Base-by-base conservation (phyloP, 2,113 vertebrate species). In the Nothoprocta perdicaria region DNA sequence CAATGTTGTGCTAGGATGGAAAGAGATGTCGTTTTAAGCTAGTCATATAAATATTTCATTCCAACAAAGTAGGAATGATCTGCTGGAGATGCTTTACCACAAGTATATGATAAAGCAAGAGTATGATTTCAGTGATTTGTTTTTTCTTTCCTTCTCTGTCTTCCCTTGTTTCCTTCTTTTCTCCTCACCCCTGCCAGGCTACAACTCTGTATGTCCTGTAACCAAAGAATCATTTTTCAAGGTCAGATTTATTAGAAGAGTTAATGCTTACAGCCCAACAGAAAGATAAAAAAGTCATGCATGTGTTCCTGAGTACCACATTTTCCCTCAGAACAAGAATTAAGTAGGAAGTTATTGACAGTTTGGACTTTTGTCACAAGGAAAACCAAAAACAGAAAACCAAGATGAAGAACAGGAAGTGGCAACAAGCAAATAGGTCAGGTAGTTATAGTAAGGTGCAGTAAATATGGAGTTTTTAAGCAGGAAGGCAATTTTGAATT, bases 171-270 rank as follows among this genome's bases (percentile, higher is more conserved):
- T 9, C 4, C 41, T 80, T 85, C 53, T 83, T 73, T 38, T 2
- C 7, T 1, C 4, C 21, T 4, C 33, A 50, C 4, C 4, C 1
- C 2, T 75, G 27, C 4, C 21, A 46, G 0, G 22, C 48, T 23
- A 48, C 21, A 48, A 48, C 21, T 21, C 6, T 24, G 82, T 46
- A 33, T 61, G 13, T 8, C 15, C 14, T 22, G 33, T 10, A 62
- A 66, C 3, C 4, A 75, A 71, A 38, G 6, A 41, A 61, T 26
- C 0, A 26, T 69, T 92, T 88, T 82, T 84, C 18, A 73, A 52
- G 15, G 61, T 77, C 24, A 55, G 18, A 0, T 80, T 57, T 86
- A 77, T 77, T 31, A 66, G 17, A 80, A 65, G 14, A 80, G 80
- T 46, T 89, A 84, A 65, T 65, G 23, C 10, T 60, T 65, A 46